These are phyloP conservation scores for Sebastes paucispinis DNA, from an alignment of 2,797 vertebrate species.

Conservation along the genomic window DNA sequence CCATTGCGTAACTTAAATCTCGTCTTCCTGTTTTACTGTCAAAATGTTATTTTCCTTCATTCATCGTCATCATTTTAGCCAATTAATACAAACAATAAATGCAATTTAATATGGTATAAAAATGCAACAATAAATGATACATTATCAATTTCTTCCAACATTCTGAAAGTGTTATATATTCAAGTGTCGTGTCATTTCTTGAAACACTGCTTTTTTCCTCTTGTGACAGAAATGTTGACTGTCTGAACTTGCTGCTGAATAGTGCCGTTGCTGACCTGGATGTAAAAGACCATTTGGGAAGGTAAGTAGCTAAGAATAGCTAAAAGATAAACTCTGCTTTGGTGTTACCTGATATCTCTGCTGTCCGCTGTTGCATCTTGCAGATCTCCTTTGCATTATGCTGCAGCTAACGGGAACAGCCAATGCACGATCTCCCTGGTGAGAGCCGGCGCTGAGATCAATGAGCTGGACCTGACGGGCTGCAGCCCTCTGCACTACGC, in stretches of 20 bases:
- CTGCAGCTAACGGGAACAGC: conserved; percentile 92
- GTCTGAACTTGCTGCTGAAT: conserved; percentile 94
- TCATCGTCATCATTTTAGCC: not conserved
- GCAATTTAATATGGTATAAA: not conserved
- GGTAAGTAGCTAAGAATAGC: conserved; percentile 71
- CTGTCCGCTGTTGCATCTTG: not conserved
- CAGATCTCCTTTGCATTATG: conserved; percentile 94
- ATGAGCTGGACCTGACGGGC: conserved; percentile 89
- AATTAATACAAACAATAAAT: not conserved
- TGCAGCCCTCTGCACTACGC: conserved; percentile 94
- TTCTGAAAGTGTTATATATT: not conserved
- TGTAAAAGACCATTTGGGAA: conserved; percentile 91
- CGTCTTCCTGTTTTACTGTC: not conserved
- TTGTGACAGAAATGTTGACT: conserved; percentile 90
- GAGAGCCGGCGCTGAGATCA: conserved; percentile 88
- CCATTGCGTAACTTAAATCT: not conserved
- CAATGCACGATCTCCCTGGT: conserved; percentile 91
- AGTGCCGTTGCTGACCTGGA: conserved; percentile 89
- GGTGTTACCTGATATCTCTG: conserved; percentile 12
- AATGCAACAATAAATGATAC: not conserved
- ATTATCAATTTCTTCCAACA: not conserved
- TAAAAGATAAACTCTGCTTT: not conserved
- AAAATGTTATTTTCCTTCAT: not conserved
- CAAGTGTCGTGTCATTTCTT: not conserved
- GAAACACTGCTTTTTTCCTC: not conserved